Percentiles rank a stretch among this genome's conserved stretches.
These are phyloP conservation scores for Cassiopea xamachana DNA, from an alignment of 30 jellyfish, hydroid and myxozoan genomes.

Conservation along the genomic window DNA sequence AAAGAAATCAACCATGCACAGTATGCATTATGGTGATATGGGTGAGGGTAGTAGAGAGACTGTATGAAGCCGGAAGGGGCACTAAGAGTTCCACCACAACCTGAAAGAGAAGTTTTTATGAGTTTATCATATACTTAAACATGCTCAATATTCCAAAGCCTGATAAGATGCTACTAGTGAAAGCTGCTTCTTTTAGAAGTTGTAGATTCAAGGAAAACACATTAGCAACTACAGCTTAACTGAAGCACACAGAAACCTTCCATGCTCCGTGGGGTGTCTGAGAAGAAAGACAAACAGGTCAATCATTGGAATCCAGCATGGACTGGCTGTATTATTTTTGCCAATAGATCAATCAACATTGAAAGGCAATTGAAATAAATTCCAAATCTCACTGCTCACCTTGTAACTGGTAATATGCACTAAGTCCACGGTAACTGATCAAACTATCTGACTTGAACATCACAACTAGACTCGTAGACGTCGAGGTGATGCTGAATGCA, in stretches of 20 bases:
- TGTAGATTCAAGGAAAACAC: background rate
- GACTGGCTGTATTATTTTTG: background rate
- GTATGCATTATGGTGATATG: conserved; percentile 46
- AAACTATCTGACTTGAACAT: conserved; percentile 35
- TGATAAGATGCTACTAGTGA: background rate
- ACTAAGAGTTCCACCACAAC: conserved; percentile 82
- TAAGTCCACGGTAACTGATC: conserved; percentile 22
- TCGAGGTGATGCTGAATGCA: conserved; percentile 49
- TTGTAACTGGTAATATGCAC: conserved; percentile 25
- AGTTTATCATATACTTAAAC: background rate
- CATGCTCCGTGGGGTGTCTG: too few relatives aligned
- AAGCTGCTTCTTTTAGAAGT: background rate
- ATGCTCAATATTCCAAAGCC: background rate
- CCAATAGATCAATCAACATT: background rate
- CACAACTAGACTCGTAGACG: conserved; percentile 14
- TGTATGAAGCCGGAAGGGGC: conserved; percentile 65
- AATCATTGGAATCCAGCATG: background rate
- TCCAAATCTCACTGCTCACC: background rate
- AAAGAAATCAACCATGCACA: conserved; percentile 78
- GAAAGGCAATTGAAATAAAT: background rate
- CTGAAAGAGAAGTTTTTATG: conserved; percentile 13
- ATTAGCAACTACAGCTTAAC: too few relatives aligned
- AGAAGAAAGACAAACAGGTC: too few relatives aligned
- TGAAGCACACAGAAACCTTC: too few relatives aligned
- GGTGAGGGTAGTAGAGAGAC: conserved; percentile 77